Evolutionary conservation across 2,888 invertebrate species (phyloP).

Genomic region (Cheilosia vulpina): DNA sequence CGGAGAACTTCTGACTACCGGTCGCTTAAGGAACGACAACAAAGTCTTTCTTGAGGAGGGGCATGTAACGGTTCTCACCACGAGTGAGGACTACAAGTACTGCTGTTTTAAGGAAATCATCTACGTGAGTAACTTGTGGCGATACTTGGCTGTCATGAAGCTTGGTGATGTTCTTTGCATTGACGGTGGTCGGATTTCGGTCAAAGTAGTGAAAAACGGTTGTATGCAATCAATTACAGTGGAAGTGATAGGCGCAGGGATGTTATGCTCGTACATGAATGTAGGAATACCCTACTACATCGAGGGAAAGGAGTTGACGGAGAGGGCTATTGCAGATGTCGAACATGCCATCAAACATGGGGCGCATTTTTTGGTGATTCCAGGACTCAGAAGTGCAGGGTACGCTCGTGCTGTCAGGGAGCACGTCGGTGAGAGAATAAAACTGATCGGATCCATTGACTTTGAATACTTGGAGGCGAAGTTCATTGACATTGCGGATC

Average conservation of each 20-base stretch:
- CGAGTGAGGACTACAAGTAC: conserved; percentile 79
- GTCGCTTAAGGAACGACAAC: conserved; percentile 81
- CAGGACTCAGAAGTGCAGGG: conserved; percentile 78
- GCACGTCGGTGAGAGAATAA: conserved; percentile 73
- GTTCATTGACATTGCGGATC: conserved; percentile 79
- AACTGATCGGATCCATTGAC: conserved; percentile 80
- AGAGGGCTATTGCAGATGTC: conserved; percentile 78
- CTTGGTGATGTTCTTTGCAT: conserved; percentile 78
- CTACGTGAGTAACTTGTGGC: conserved; percentile 80
- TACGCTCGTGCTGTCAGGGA: conserved; percentile 78
- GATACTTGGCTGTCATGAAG: conserved; percentile 78
- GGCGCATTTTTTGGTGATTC: conserved; percentile 79
- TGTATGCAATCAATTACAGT: conserved; percentile 76
- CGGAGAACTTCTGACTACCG: conserved; percentile 81
- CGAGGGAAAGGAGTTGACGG: conserved; percentile 64
- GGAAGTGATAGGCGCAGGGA: conserved; percentile 78
- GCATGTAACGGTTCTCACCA: conserved; percentile 80
- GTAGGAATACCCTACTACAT: conserved; percentile 80
- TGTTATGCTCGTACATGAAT: conserved; percentile 80
- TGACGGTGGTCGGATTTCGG: conserved; percentile 39
- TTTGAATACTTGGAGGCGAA: conserved; percentile 78
- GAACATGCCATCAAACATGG: conserved; percentile 76
- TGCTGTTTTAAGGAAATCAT: conserved; percentile 80
- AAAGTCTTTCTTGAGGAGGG: conserved; percentile 77
- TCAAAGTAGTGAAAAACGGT: conserved; percentile 78